A percentile compares a stretch with the other conserved stretches of the same genome.
Evolutionary conservation across 2,888 invertebrate genomes (phyloP).

Genomic region (Xestobium rufovillosum): DNA sequence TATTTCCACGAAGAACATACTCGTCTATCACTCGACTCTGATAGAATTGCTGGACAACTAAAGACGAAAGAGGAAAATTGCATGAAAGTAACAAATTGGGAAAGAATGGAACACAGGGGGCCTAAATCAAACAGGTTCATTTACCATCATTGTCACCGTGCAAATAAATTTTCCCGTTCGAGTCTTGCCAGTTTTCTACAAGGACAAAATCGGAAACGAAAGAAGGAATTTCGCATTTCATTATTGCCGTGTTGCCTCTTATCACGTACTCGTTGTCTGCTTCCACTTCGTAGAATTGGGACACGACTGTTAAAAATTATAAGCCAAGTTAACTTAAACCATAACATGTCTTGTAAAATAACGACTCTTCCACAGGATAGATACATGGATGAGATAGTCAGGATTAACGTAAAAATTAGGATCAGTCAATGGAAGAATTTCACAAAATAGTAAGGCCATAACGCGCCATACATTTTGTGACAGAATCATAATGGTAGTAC

Average conservation of each 20-base stretch:
- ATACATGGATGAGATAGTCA: too few species aligned
- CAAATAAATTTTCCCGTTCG: conserved; percentile 66
- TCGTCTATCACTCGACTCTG: conserved; percentile 80
- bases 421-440: too few species aligned
- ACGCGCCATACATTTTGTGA: too few species aligned
- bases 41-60: conserved; percentile 81
- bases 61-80: conserved; percentile 26
- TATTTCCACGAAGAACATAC: conserved; percentile 76
- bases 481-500: too few species aligned
- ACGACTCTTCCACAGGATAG: too few species aligned
- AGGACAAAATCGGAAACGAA: conserved; percentile 87
- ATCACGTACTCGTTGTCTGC: conserved; percentile 91
- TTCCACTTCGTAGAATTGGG: conserved; percentile 79
- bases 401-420: too few species aligned
- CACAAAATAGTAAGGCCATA: too few species aligned
- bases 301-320: conserved; percentile 57
- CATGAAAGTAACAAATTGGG: neutral
- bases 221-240: conserved; percentile 90
- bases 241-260: conserved; percentile 81
- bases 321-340: too few species aligned
- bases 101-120: neutral
- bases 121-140: neutral
- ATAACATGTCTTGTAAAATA: too few species aligned
- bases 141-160: conserved; percentile 57
- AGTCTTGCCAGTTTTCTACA: conserved; percentile 82